Conservation (phyloP, 2,113 vertebrate genomes). For the Microtus ochrogaster region DNA sequence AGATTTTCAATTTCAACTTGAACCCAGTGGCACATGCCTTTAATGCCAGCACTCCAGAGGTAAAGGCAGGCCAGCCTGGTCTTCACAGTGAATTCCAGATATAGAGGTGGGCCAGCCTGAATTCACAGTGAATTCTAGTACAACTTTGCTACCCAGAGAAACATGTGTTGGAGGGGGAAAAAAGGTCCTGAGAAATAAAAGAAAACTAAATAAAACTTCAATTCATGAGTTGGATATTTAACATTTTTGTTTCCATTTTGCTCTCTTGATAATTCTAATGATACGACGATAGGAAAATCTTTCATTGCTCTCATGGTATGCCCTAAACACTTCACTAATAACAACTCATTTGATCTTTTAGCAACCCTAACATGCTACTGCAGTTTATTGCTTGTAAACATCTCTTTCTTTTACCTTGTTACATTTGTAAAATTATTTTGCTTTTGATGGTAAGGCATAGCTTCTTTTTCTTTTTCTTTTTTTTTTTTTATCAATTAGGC, state of each 20-base stretch:
- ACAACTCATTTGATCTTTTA: background rate
- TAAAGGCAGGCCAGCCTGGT: background rate
- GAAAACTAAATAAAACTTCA: background rate
- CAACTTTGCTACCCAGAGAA: background rate
- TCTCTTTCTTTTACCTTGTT: background rate
- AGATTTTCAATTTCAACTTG: background rate
- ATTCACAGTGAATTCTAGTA: background rate
- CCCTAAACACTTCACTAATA: background rate
- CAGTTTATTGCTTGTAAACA: background rate
- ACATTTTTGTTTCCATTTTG: slow-evolving; percentile 41
- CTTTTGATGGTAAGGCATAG: background rate
- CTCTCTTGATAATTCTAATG: slow-evolving; percentile 46
- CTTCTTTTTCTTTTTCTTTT: background rate
- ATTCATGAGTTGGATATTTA: background rate
- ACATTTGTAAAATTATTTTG: slow-evolving; percentile 3
- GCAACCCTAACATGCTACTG: background rate
- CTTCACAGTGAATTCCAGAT: background rate
- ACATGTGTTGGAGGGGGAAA: background rate
- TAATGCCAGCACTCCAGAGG: background rate
- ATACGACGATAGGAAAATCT: background rate
- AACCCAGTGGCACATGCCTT: background rate
- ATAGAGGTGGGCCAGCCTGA: background rate
- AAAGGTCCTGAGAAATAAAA: background rate
- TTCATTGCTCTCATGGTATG: background rate
- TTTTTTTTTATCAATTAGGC: no score